Conservation (phyloP, 2,888 invertebrate species). For the Drosophila neutralis region DNA sequence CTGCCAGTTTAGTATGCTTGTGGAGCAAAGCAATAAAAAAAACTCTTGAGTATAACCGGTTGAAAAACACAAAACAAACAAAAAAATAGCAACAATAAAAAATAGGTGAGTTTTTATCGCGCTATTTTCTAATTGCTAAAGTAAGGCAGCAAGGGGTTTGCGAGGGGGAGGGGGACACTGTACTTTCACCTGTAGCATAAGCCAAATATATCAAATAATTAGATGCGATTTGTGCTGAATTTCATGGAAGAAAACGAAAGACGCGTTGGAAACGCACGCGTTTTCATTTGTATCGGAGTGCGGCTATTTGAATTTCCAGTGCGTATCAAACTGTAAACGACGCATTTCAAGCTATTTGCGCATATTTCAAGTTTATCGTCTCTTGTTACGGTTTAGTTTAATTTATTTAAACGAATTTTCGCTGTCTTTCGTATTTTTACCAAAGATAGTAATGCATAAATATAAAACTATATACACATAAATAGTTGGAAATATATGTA, state of each 20-base stretch:
- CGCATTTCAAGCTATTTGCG: neutral
- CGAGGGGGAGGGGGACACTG: neutral
- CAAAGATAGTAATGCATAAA: neutral
- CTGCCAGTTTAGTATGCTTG: slow-evolving; percentile 24
- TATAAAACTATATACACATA: neutral
- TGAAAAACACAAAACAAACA: slow-evolving; percentile 19
- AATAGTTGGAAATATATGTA: neutral
- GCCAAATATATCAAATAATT: slow-evolving; percentile 8
- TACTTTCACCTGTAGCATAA: slow-evolving; percentile 42
- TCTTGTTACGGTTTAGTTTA: slow-evolving; percentile 3
- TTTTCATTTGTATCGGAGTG: neutral
- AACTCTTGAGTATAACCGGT: slow-evolving; percentile 27
- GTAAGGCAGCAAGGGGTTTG: neutral
- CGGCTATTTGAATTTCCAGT: neutral
- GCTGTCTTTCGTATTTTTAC: slow-evolving; percentile 18
- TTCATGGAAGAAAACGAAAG: neutral
- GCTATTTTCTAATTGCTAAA: neutral
- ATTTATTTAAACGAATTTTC: slow-evolving; percentile 22
- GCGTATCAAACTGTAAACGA: neutral
- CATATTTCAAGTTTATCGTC: slow-evolving; percentile 1
- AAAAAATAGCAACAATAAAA: slow-evolving; percentile 19
- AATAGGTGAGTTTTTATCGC: slow-evolving; percentile 54
- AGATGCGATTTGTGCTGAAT: slow-evolving; percentile 2
- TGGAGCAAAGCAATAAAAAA: slow-evolving; percentile 3
- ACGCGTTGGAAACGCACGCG: slow-evolving; percentile 35